Base-by-base conservation (phyloP, 2,113 vertebrate genomes). In the Chroicocephalus ridibundus region DNA sequence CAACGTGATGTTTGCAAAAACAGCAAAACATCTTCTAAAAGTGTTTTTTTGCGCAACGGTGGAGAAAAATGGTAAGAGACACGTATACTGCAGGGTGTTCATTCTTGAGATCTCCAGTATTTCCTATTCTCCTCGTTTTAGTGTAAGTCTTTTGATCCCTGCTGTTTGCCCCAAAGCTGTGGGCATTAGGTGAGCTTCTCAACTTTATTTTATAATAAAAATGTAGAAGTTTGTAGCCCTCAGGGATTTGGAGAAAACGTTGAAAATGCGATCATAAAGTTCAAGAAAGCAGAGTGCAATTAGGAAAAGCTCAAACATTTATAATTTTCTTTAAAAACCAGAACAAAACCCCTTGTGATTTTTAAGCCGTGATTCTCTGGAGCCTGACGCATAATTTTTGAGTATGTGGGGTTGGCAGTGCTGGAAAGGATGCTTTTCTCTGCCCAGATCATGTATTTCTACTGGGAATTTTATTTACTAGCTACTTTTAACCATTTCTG, bases 401-500 rank as follows among this genome's bases (percentile, higher is more conserved):
- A 89, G 31, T 89, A 75, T 88, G 65, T 96, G 86, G 55, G 42
- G 69, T 86, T 96, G 79, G 86, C 90, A 88, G 76, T 62, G 42
- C 71, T 88, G 86, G 72, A 88, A 93, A 92, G 31, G 88, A 94
- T 93, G 64, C 5, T 93, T 94, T 94, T 88, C 64, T 90, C 58
- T 93, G 64, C 79, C n/a, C 55, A 62, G 76, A 92, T 55, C 11
- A 6, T 78, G 34, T 42, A 55, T 86, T 93, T 93, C 71, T 90
- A 18, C 47, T 51, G 38, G 38, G 25, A 91, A 55, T 81, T 86
- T 60, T 60, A 64, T 65, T 88, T 93, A 55, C 55, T 24, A 44
- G 13, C 47, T 47, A 34, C 55, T 90, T 90, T 94, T 92, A 95
- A 93, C 79, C 1, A 0, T 86, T 92, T 83, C n/a, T 88, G 51